A percentile compares a stretch with the other conserved stretches of the same genome.
phyloP scores from a whole-genome alignment of 1,140 invertebrate species.

The Leptopilina boulardi region DNA sequence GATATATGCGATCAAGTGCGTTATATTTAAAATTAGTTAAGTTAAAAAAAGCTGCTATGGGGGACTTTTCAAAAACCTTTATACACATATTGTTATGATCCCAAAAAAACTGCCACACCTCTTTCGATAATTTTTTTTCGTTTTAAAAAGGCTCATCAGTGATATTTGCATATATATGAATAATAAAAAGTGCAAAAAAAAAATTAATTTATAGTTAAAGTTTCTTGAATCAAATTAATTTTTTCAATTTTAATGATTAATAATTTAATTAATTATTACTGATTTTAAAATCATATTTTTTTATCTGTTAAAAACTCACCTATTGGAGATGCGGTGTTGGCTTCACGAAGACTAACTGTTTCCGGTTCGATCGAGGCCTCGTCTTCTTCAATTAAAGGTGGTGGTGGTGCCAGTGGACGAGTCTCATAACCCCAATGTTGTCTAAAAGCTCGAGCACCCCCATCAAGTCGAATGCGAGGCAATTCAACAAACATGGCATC shows the following conservation, averaged over 20 bases:
- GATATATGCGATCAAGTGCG: too few species aligned
- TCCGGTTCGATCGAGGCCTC: slow-evolving; percentile 78
- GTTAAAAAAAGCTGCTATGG: background rate
- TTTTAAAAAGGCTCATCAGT: background rate
- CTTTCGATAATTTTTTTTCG: background rate
- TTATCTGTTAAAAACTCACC: slow-evolving; percentile 77
- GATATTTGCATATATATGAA: too few species aligned
- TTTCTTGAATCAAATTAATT: too few species aligned
- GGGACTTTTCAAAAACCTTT: background rate
- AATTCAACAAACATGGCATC: slow-evolving; percentile 80
- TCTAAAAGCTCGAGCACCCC: slow-evolving; percentile 79
- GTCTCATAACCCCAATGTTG: slow-evolving; percentile 81
- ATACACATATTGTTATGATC: background rate
- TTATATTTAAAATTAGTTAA: background rate
- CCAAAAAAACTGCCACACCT: background rate
- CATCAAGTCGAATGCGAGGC: slow-evolving; percentile 83
- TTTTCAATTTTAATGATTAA: too few species aligned
- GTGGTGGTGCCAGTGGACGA: slow-evolving; percentile 79
- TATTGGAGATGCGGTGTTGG: slow-evolving; percentile 77
- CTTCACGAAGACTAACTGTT: slow-evolving; percentile 76
- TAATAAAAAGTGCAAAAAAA: too few species aligned
- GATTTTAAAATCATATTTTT: too few species aligned
- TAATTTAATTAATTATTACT: too few species aligned
- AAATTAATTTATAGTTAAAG: too few species aligned
- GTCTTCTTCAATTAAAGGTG: slow-evolving; percentile 82